phyloP scores from a whole-genome alignment of 2,888 invertebrate species.

The Linnaemya vulpina region DNA sequence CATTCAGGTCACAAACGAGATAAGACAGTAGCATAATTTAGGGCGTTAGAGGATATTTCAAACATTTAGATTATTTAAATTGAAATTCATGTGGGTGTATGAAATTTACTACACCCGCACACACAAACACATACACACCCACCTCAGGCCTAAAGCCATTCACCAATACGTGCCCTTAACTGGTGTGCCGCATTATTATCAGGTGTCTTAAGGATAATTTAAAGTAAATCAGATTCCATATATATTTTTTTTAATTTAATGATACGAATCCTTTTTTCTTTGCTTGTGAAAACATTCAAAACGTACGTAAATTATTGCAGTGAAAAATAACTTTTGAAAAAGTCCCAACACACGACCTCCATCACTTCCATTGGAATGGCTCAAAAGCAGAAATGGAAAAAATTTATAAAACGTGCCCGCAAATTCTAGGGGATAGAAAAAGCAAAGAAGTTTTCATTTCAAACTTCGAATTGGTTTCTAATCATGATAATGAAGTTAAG shows the following conservation, averaged over 20 bases:
- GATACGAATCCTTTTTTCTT: no score
- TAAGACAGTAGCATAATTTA: not conserved
- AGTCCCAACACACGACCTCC: not conserved
- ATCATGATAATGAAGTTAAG: not conserved
- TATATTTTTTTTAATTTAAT: no score
- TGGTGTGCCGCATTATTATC: not conserved
- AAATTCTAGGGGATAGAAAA: constrained; percentile 2
- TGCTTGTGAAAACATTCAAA: no score
- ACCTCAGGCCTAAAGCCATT: not conserved
- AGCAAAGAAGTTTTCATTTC: not conserved
- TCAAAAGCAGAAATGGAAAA: not conserved
- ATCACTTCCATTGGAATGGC: constrained; percentile 1
- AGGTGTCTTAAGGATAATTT: constrained; percentile 57
- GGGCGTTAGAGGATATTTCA: not conserved
- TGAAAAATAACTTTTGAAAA: constrained; percentile 2
- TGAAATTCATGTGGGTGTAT: not conserved
- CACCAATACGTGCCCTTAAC: not conserved
- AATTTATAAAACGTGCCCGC: constrained; percentile 14
- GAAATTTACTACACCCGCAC: not conserved
- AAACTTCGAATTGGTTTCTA: not conserved
- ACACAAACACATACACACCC: no score
- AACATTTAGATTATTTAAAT: not conserved
- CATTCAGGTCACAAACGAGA: not conserved
- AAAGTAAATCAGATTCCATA: constrained; percentile 54
- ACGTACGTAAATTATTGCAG: constrained; percentile 15